These are phyloP conservation scores for Oryzias dopingdopingensis DNA, from an alignment of 2,797 vertebrate species.

Conservation along the genomic window DNA sequence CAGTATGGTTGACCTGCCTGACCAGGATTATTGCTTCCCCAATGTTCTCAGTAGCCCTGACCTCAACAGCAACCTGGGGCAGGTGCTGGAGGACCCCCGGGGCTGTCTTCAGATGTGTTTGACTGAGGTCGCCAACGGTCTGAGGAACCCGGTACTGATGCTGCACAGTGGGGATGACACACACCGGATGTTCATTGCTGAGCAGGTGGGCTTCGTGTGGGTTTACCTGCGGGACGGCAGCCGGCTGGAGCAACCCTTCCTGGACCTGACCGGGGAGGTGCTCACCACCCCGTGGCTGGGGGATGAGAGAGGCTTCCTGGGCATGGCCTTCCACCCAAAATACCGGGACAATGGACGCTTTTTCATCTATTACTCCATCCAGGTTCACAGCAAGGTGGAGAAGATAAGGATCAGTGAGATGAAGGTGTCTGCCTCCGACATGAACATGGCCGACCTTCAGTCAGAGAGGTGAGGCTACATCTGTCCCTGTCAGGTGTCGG, in stretches of 20 bases:
- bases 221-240: constrained; percentile 81
- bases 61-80: constrained; percentile 78
- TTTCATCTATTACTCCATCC: constrained; percentile 84
- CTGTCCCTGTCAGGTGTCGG: too few relatives aligned
- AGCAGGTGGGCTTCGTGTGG: constrained; percentile 86
- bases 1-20: constrained; percentile 74
- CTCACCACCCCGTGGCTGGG: constrained; percentile 81
- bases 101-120: constrained; percentile 87
- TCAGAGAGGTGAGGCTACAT: constrained; percentile 80
- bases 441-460: constrained; percentile 79
- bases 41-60: constrained; percentile 71
- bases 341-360: constrained; percentile 81
- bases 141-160: constrained; percentile 84
- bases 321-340: constrained; percentile 84
- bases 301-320: constrained; percentile 86
- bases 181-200: constrained; percentile 80
- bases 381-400: constrained; percentile 70
- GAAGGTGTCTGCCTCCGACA: constrained; percentile 76
- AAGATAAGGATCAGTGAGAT: constrained; percentile 85
- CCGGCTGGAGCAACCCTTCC: constrained; percentile 81
- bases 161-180: constrained; percentile 78
- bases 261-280: constrained; percentile 81
- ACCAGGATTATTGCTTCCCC: constrained; percentile 86
- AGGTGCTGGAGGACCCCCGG: constrained; percentile 62
- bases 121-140: constrained; percentile 79